phyloP scores from a whole-genome alignment of 37 sponge, comb jelly and placozoan species.

The Tethya wilhelma region DNA sequence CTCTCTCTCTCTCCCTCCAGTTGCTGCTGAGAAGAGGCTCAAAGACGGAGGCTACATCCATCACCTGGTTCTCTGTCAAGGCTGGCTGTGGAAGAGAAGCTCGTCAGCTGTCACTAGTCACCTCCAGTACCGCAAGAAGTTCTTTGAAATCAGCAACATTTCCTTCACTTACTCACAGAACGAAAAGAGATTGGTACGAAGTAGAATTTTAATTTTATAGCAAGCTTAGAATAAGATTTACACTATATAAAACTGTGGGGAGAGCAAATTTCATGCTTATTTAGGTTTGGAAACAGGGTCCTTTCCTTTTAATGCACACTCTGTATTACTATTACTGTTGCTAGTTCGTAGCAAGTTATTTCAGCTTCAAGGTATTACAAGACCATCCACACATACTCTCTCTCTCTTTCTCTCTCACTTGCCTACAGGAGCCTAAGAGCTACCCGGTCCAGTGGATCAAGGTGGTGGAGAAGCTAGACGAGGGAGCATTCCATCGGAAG shows the following conservation, averaged over 20 bases:
- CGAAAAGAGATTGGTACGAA: too few relatives aligned
- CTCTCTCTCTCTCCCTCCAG: conserved; percentile 5
- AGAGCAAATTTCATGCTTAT: too few relatives aligned
- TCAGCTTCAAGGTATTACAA: too few relatives aligned
- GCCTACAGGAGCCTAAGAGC: conserved; percentile 68
- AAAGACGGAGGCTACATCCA: conserved; percentile 74
- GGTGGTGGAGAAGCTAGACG: conserved; percentile 87
- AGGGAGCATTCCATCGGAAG: conserved; percentile 79
- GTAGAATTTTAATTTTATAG: too few relatives aligned
- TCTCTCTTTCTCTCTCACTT: neutral
- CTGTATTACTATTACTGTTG: too few relatives aligned
- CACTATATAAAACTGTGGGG: too few relatives aligned
- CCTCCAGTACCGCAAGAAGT: conserved; percentile 67
- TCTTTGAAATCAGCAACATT: conserved; percentile 78
- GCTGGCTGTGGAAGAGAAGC: conserved; percentile 69
- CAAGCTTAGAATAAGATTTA: too few relatives aligned
- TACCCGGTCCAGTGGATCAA: conserved; percentile 79
- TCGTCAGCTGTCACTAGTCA: conserved; percentile 14
- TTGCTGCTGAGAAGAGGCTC: conserved; percentile 27
- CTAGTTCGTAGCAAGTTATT: too few relatives aligned
- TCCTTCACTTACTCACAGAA: conserved; percentile 61
- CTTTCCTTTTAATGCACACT: too few relatives aligned
- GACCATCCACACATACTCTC: neutral
- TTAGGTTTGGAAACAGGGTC: too few relatives aligned
- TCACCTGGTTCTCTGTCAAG: conserved; percentile 61